These are phyloP conservation scores for Myotis brandtii DNA, from an alignment of 2,113 vertebrate genomes.

Conservation along the genomic window DNA sequence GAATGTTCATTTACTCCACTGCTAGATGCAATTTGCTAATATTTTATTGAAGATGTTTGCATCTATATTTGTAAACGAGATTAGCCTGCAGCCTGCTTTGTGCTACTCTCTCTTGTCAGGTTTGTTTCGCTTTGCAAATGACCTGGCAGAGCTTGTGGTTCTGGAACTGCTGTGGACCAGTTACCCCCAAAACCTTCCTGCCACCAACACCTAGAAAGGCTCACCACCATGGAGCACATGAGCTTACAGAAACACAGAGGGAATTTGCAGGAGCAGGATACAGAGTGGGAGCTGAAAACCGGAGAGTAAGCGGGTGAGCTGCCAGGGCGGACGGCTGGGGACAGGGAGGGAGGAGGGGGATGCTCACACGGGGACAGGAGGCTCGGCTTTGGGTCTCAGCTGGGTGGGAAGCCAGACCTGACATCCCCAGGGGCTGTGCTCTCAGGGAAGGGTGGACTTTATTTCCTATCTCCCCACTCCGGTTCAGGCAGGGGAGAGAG, in stretches of 20 bases:
- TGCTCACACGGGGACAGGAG: fast-evolving
- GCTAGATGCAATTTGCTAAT: slow-evolving; percentile 78
- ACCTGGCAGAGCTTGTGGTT: slow-evolving; percentile 45
- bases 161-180: neutral
- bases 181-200: neutral
- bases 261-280: neutral
- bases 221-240: neutral
- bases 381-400: no score
- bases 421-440: no score
- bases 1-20: slow-evolving; percentile 74
- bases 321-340: neutral
- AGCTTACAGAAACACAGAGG: neutral
- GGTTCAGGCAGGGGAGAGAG: neutral
- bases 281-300: neutral
- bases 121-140: slow-evolving; percentile 67
- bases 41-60: slow-evolving; percentile 81
- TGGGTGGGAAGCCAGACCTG: neutral
- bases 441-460: neutral
- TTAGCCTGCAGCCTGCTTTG: slow-evolving; percentile 63
- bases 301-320: neutral
- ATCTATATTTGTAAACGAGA: slow-evolving; percentile 77
- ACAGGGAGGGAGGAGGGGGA: fast-evolving
- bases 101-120: slow-evolving; percentile 49
- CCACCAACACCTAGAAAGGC: neutral
- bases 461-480: neutral